These are phyloP conservation scores for Graptemys geographica DNA, from an alignment of 2,797 vertebrate species.

Conservation along the genomic window DNA sequence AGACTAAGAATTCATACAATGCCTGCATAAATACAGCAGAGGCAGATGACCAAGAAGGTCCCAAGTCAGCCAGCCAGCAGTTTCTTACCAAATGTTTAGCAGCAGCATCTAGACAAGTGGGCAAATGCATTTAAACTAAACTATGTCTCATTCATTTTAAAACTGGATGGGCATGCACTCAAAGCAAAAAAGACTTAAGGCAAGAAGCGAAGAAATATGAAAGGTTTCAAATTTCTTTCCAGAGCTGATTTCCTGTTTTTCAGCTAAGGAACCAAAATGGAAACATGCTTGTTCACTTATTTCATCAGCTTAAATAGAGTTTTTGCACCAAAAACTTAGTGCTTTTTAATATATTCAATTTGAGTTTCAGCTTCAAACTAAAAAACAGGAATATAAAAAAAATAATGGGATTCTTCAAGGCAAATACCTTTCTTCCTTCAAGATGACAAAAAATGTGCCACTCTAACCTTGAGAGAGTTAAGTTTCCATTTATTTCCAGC, in stretches of 20 bases:
- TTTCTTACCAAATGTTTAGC: conserved; percentile 27
- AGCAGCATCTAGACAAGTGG: background rate
- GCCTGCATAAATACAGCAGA: background rate
- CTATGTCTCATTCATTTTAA: conserved; percentile 43
- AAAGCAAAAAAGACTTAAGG: conserved; percentile 40
- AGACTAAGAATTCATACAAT: background rate
- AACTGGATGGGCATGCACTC: background rate
- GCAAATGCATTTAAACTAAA: background rate
- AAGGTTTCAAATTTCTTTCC: conserved; percentile 68
- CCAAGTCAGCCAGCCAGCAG: background rate
- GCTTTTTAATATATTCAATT: background rate
- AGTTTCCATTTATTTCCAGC: background rate
- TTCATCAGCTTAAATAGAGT: conserved; percentile 2
- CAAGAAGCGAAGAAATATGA: conserved; percentile 47
- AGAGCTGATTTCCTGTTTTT: conserved; percentile 70
- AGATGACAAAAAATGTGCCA: background rate
- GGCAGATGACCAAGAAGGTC: background rate
- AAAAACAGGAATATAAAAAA: background rate
- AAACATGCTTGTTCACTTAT: background rate
- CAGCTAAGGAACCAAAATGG: conserved; percentile 50
- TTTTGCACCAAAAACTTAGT: background rate
- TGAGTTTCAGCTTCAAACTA: background rate
- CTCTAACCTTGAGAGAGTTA: background rate
- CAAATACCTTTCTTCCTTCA: background rate
- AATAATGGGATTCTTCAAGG: background rate